These are phyloP conservation scores for Drosophila neutralis DNA, from an alignment of 2,888 invertebrate species.

Conservation along the genomic window DNA sequence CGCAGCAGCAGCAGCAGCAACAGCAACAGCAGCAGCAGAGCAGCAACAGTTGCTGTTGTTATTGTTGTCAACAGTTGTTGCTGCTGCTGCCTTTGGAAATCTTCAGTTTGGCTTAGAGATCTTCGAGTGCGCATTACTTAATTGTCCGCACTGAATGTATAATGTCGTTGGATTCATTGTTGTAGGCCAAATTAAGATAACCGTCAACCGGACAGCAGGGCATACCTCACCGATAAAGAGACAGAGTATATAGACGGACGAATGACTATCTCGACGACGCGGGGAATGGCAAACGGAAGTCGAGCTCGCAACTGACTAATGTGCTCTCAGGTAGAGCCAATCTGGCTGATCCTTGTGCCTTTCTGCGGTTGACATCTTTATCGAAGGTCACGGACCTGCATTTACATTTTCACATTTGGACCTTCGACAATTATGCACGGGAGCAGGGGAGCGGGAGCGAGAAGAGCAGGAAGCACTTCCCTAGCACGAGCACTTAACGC, in stretches of 20 bases:
- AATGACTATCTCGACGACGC: neutral
- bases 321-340: slow-evolving; percentile 29
- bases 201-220: neutral
- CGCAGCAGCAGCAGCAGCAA: slow-evolving; percentile 29
- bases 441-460: neutral
- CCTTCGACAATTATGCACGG: slow-evolving; percentile 43
- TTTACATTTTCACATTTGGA: slow-evolving; percentile 38
- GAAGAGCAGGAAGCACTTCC: slow-evolving; percentile 53
- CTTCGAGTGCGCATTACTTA: slow-evolving; percentile 46
- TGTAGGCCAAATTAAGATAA: slow-evolving; percentile 14
- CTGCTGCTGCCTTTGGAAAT: slow-evolving; percentile 39
- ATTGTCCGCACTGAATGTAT: slow-evolving; percentile 54
- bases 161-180: slow-evolving; percentile 16
- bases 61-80: slow-evolving; percentile 6
- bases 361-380: slow-evolving; percentile 66
- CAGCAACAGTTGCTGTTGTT: slow-evolving; percentile 19
- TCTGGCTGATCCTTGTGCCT: slow-evolving; percentile 35
- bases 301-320: slow-evolving; percentile 32
- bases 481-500: slow-evolving; percentile 43
- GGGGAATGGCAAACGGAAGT: slow-evolving; percentile 43
- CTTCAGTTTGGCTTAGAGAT: slow-evolving; percentile 40
- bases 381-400: slow-evolving; percentile 60
- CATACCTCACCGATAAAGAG: neutral
- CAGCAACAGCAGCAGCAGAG: slow-evolving; percentile 1
- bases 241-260: neutral